Evolutionary conservation across 2,797 vertebrate genomes (phyloP), one percentile per base, ranked within the genome.

Genomic region (Arnoldichthys spilopterus): DNA sequence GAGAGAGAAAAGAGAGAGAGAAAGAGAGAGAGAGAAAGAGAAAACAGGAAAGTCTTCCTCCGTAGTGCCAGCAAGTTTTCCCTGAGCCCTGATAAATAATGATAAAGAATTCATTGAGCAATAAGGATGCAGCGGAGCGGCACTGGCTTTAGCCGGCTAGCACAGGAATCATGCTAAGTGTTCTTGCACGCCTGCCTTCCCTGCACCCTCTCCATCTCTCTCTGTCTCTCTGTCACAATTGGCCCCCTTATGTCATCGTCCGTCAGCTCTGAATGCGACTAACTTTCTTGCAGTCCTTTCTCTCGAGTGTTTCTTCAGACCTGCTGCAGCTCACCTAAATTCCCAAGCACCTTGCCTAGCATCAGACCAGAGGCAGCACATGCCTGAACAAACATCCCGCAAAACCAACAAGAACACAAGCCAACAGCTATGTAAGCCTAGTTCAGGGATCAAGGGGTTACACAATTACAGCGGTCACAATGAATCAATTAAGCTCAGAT

Each of bases 61-160:
- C 22, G 20, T 18, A 40, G 37, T 51, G 45, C 15, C 2, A 26
- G n/a, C 22, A 51, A 32, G 53, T 77, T 56, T 51, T 72, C 58
- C 28, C 69, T 64, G 32, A 9, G 49, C 4, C 32, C 51, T 72
- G 86, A 86, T 88, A 89, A 84, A 83, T 79, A 83, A 74, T 74
- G 74, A 79, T 76, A 86, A 84, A 59, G 81, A 69, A 47, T 20
- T 11, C 84, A 81, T 81, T 49, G 78, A 78, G 62, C 56, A 67
- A 59, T 66, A 56, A 28, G 79, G 84, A 80, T 79, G 85, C 75
- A 81, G 82, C 84, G 83, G 87, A 88, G 87, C 83, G 86, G 85
- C 76, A 85, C 82, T 40, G 78, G 22, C 43, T 68, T 49, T 20
- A 49, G 63, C 63, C 37, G 82, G 0, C 0, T 69, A 9, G 16